A percentile compares a stretch with the other conserved stretches of the same genome.
These are phyloP conservation scores for Tipula unca DNA, from an alignment of 2,888 invertebrate genomes.

Conservation along the genomic window DNA sequence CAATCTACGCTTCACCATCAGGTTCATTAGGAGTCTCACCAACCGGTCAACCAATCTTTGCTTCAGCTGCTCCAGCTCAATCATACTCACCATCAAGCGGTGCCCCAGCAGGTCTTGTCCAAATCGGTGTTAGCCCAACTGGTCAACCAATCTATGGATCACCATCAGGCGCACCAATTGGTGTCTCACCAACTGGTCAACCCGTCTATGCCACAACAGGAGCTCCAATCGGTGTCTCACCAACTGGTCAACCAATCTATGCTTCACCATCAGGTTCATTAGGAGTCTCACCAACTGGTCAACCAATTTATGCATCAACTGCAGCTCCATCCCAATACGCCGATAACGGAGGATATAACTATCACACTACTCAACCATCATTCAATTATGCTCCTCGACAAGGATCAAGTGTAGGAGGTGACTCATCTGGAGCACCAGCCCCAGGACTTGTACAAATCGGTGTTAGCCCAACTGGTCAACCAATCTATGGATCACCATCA, in stretches of 20 bases:
- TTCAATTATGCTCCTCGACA: neutral
- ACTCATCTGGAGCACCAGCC: neutral
- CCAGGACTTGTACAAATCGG: neutral
- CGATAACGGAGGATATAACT: neutral
- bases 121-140: conserved; percentile 15
- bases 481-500: neutral
- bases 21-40: neutral
- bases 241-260: conserved; percentile 9
- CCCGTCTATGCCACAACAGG: neutral
- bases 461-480: conserved; percentile 14
- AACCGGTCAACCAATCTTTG: conserved; percentile 10
- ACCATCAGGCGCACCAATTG: neutral
- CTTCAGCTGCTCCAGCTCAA: neutral
- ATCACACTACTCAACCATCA: neutral
- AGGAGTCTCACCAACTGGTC: conserved; percentile 14
- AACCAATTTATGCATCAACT: neutral
- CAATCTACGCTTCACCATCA: conserved; percentile 1
- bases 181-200: neutral
- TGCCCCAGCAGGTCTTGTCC: neutral
- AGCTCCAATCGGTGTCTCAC: conserved; percentile 2
- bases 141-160: neutral
- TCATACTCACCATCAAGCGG: neutral
- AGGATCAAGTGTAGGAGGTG: neutral
- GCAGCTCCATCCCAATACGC: neutral
- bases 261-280: neutral